These are phyloP conservation scores for Heliconius nattereri DNA, from an alignment of 1,140 invertebrate genomes.

Conservation along the genomic window DNA sequence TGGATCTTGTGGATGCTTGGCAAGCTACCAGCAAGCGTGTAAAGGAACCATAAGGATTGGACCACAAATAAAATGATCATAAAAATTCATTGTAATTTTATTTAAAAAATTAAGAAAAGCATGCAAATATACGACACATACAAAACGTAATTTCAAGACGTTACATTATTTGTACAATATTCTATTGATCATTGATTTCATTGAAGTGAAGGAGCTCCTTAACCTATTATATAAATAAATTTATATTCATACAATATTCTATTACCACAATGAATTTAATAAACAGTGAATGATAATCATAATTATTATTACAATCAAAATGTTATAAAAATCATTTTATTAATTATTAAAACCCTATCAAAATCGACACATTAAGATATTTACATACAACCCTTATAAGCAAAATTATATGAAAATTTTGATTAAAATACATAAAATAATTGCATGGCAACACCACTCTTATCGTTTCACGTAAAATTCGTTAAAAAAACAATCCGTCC, in stretches of 20 bases:
- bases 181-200: slow-evolving; percentile 13
- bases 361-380: neutral
- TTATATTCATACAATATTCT: neutral
- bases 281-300: neutral
- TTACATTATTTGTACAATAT: slow-evolving; percentile 6
- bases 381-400: neutral
- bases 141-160: neutral
- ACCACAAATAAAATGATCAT: neutral
- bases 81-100: neutral
- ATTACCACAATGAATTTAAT: neutral
- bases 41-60: too few relatives aligned
- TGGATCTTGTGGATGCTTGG: too few relatives aligned
- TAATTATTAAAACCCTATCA: neutral
- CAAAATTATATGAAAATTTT: neutral
- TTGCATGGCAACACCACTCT: slow-evolving; percentile 36
- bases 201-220: slow-evolving; percentile 16
- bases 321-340: neutral
- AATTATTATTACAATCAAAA: neutral
- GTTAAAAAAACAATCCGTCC: neutral
- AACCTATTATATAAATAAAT: slow-evolving; percentile 4
- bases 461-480: slow-evolving; percentile 4
- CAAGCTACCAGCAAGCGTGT: too few relatives aligned
- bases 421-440: neutral
- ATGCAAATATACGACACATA: slow-evolving; percentile 14
- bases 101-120: slow-evolving; percentile 1